Evolutionary conservation across 23 tunicate genomes (phyloP).

Genomic region (Ciona savignyi): DNA sequence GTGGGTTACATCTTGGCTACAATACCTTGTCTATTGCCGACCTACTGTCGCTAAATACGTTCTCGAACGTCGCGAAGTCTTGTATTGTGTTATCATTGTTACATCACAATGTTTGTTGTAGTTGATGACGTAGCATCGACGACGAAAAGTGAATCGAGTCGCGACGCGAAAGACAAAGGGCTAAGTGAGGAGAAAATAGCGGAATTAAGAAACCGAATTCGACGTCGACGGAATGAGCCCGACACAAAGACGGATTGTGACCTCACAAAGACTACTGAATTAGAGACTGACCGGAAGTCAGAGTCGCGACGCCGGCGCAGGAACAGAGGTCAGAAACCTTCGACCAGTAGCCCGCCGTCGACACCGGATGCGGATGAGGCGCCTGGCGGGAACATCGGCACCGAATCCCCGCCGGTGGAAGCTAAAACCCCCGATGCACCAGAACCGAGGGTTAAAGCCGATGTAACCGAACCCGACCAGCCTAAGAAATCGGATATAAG

Average conservation of each 20-base stretch:
- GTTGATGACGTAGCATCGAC: neutral
- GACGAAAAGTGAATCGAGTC: neutral
- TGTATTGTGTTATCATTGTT: too few relatives aligned
- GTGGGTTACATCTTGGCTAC: too few relatives aligned
- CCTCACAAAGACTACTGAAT: neutral
- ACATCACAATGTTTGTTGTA: neutral
- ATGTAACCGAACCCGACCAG: neutral
- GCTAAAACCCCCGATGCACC: neutral
- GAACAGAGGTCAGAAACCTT: neutral
- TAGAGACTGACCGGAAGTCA: neutral
- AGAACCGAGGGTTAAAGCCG: conserved; percentile 2
- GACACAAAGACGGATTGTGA: neutral
- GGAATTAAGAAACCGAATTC: neutral
- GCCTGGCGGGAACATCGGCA: neutral
- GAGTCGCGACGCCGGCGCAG: conserved; percentile 3
- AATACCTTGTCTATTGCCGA: too few relatives aligned
- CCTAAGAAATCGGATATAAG: neutral
- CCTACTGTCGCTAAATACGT: too few relatives aligned
- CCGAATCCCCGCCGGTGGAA: neutral
- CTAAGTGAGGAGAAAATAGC: neutral
- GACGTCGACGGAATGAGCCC: neutral
- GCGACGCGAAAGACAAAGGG: neutral
- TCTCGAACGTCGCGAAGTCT: too few relatives aligned
- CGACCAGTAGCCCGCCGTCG: conserved; percentile 5
- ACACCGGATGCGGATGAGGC: neutral